Evolutionary conservation across 2,797 vertebrate genomes (phyloP).

Genomic region (Falco berigora): DNA sequence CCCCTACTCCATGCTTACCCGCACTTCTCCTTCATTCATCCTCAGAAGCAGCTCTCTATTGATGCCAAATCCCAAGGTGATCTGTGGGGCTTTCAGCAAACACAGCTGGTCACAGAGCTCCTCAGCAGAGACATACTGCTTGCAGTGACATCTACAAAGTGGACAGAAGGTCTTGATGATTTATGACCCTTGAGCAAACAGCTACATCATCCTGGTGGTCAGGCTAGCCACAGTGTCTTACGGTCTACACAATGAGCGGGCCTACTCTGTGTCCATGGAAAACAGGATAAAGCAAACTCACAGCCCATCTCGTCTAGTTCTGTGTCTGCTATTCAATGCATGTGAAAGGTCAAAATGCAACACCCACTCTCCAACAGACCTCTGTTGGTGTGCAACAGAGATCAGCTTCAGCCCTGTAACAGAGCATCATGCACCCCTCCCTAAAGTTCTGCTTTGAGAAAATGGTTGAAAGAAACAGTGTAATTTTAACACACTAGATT

Average conservation of each 20-base stretch:
- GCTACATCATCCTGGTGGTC: background rate
- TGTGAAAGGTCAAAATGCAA: background rate
- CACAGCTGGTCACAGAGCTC: constrained; percentile 86
- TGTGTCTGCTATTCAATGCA: background rate
- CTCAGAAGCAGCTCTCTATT: constrained; percentile 78
- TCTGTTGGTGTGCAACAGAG: background rate
- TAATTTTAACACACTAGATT: background rate
- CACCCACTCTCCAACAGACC: background rate
- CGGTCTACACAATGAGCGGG: background rate
- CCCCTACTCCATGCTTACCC: constrained; percentile 61
- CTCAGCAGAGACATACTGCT: constrained; percentile 82
- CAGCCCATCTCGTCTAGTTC: background rate
- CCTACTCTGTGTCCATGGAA: background rate
- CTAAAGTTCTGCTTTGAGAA: background rate
- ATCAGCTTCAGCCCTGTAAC: background rate
- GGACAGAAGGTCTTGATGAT: background rate
- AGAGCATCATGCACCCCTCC: background rate
- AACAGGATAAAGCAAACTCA: background rate
- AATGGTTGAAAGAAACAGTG: background rate
- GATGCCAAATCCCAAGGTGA: constrained; percentile 74
- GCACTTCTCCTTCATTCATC: constrained; percentile 53
- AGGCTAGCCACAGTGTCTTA: background rate
- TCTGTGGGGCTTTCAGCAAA: constrained; percentile 74
- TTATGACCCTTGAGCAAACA: background rate
- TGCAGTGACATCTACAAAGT: constrained; percentile 81